A percentile compares a stretch with the other conserved stretches of the same genome.
Evolutionary conservation across 2,888 invertebrate species (phyloP).

Genomic region (Bruchidius siliquastri): DNA sequence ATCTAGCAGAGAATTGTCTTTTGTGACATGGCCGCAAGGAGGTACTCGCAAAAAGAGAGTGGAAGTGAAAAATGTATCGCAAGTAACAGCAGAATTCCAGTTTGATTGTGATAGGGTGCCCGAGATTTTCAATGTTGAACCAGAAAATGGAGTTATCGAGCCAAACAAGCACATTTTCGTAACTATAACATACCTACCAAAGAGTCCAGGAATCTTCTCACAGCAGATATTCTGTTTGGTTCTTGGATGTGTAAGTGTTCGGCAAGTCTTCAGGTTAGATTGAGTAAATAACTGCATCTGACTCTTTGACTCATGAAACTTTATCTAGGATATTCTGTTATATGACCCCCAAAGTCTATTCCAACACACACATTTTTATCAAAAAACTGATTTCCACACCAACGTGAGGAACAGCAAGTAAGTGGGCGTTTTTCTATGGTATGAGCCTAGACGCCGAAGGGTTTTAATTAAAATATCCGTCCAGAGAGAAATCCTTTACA

Average conservation of each 20-base stretch:
- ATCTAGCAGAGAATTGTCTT: constrained; percentile 21
- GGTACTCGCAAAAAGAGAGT: constrained; percentile 26
- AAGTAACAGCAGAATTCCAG: constrained; percentile 36
- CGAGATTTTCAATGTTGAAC: constrained; percentile 38
- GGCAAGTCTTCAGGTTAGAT: neutral
- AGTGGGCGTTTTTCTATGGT: too few relatives aligned
- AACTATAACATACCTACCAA: constrained; percentile 32
- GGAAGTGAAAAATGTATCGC: constrained; percentile 40
- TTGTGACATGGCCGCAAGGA: constrained; percentile 15
- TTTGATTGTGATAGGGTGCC: constrained; percentile 38
- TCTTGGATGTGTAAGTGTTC: constrained; percentile 41
- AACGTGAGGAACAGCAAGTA: too few relatives aligned
- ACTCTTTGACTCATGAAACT: too few relatives aligned
- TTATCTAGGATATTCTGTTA: too few relatives aligned
- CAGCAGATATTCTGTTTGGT: constrained; percentile 40
- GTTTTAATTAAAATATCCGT: too few relatives aligned
- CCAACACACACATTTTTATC: too few relatives aligned
- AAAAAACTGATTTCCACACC: too few relatives aligned
- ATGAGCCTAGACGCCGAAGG: too few relatives aligned
- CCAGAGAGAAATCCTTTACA: too few relatives aligned
- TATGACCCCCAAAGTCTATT: too few relatives aligned
- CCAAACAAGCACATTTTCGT: constrained; percentile 36
- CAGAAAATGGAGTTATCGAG: constrained; percentile 35
- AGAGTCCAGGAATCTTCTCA: constrained; percentile 33
- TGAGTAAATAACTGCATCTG: constrained; percentile 2